phyloP scores from a whole-genome alignment of 2,797 vertebrate species.

The Gastrophryne carolinensis region DNA sequence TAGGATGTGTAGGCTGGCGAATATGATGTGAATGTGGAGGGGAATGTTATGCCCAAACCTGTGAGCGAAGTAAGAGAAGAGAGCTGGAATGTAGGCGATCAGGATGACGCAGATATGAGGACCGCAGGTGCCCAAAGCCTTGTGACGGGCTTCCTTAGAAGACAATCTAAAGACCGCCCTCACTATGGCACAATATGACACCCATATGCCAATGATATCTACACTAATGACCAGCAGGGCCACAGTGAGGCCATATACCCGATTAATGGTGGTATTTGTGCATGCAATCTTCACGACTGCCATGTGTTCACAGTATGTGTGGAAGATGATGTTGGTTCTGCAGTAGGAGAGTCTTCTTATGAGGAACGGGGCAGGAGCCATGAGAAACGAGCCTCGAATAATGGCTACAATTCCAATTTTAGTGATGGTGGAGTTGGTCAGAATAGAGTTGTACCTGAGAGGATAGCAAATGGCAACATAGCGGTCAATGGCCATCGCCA shows the following conservation, averaged over 20 bases:
- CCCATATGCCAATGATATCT: neutral
- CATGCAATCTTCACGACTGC: too few species aligned
- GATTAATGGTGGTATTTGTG: slow-evolving; percentile 6
- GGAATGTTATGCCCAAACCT: slow-evolving; percentile 9
- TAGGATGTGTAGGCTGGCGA: neutral
- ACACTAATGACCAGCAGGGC: slow-evolving; percentile 11
- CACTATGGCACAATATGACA: slow-evolving; percentile 14
- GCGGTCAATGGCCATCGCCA: slow-evolving; percentile 63
- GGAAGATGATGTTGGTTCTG: neutral
- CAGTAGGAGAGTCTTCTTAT: slow-evolving; percentile 18
- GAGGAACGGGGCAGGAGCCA: neutral
- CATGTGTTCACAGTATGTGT: too few species aligned
- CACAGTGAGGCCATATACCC: slow-evolving; percentile 1
- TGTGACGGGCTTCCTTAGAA: too few species aligned
- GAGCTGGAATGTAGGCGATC: too few species aligned
- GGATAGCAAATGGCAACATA: slow-evolving; percentile 62
- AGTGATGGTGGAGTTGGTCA: slow-evolving; percentile 40
- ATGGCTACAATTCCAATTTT: neutral
- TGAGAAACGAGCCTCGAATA: neutral
- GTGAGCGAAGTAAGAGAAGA: too few species aligned
- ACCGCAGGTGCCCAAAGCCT: too few species aligned
- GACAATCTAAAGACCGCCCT: neutral
- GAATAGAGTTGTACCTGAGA: slow-evolving; percentile 58
- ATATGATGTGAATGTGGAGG: neutral
- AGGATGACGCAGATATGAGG: too few species aligned